Percentiles rank a stretch among this genome's conserved stretches.
Evolutionary conservation across 2,113 vertebrate genomes (phyloP).

Genomic region (Anseranas semipalmata): DNA sequence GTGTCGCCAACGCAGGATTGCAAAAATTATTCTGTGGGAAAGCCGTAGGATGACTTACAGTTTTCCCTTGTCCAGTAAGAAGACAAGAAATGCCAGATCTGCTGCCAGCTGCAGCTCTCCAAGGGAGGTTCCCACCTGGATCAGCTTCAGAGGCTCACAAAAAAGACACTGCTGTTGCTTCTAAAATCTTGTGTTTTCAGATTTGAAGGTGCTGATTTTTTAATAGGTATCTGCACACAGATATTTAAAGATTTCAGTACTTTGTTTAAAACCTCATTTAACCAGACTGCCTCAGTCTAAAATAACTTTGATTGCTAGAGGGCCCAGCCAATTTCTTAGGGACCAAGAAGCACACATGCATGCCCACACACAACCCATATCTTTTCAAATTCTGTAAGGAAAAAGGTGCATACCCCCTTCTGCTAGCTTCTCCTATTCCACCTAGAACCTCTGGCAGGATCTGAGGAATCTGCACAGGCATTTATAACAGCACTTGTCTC

Average conservation of each 20-base stretch:
- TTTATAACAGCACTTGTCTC: background rate
- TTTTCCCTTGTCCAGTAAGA: background rate
- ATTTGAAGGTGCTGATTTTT: background rate
- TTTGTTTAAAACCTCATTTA: background rate
- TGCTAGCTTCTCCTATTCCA: background rate
- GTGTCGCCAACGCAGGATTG: background rate
- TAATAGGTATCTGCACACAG: background rate
- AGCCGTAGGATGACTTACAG: conserved; percentile 37
- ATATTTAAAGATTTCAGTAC: background rate
- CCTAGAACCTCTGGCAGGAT: background rate
- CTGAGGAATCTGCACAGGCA: background rate
- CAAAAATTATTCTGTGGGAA: conserved; percentile 50
- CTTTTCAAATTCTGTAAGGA: background rate
- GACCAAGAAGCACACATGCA: background rate
- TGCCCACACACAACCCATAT: fast-evolving
- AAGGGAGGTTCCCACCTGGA: background rate
- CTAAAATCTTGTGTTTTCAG: background rate
- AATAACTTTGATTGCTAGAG: background rate
- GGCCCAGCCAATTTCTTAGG: background rate
- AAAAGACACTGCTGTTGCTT: background rate
- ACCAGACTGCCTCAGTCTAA: background rate
- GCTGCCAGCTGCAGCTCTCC: conserved; percentile 18
- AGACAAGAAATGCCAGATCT: background rate
- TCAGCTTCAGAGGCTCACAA: background rate
- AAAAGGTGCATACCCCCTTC: background rate